Conservation (phyloP, 1,140 invertebrate species). For the Camponotus floridanus region DNA sequence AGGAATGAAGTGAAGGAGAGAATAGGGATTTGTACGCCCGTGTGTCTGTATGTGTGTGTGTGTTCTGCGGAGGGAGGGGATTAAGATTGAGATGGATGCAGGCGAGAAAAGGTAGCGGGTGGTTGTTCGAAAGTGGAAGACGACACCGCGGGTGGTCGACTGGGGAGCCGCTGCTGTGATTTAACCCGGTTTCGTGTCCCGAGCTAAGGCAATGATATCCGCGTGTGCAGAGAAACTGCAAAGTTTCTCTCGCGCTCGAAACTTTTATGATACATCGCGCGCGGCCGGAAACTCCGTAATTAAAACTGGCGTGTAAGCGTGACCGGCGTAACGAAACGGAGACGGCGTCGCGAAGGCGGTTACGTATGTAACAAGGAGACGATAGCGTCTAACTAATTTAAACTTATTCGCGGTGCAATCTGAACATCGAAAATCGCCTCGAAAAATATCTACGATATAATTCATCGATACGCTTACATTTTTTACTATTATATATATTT, state of each 20-base stretch:
- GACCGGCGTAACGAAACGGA: constrained; percentile 68
- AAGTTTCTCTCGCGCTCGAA: constrained; percentile 66
- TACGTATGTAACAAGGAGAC: constrained; percentile 31
- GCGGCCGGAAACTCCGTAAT: constrained; percentile 68
- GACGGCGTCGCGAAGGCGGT: constrained; percentile 4
- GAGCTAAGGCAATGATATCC: constrained; percentile 69
- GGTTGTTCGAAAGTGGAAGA: constrained; percentile 40
- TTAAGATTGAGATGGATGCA: not conserved
- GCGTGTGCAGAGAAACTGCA: not conserved
- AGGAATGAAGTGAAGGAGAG: not conserved
- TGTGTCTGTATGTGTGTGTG: no score
- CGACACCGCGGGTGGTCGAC: constrained; percentile 46
- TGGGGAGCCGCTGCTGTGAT: constrained; percentile 65
- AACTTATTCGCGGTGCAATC: not conserved
- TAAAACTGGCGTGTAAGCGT: constrained; percentile 75
- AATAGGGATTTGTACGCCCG: not conserved
- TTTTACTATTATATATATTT: not conserved
- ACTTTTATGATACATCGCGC: constrained; percentile 77
- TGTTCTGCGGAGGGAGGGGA: not conserved
- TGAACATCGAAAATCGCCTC: not conserved
- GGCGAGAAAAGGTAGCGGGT: constrained; percentile 25
- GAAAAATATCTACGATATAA: not conserved
- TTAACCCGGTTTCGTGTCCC: constrained; percentile 68
- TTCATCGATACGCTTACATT: constrained; percentile 10
- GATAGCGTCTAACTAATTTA: not conserved